Evolutionary conservation across 2,797 vertebrate species (phyloP).

Genomic region (Cheirogaleus major): DNA sequence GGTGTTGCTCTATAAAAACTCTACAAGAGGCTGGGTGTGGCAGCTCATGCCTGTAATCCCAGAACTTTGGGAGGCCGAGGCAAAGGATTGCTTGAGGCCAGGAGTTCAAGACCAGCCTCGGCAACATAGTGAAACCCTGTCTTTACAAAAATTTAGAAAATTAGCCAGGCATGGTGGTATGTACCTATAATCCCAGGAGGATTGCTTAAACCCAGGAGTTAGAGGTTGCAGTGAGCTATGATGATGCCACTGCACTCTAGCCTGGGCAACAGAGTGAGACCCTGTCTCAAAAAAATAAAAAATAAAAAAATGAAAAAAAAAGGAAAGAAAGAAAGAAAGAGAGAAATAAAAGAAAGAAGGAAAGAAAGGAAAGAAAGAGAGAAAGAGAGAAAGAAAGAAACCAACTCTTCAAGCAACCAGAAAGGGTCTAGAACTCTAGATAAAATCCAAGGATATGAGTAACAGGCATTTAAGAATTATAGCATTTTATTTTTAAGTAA

Average conservation of each 20-base stretch:
- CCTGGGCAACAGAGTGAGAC: not conserved
- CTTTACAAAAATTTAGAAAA: too few species aligned
- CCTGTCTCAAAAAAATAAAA: not conserved
- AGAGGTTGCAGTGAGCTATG: not conserved
- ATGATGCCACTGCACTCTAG: not conserved
- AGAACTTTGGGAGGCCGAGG: not conserved
- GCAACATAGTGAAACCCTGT: too few species aligned
- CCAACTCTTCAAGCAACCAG: not conserved
- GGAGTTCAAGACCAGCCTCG: not conserved
- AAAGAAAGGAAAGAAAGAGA: too few species aligned
- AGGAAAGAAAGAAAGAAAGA: too few species aligned
- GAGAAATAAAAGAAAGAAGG: too few species aligned
- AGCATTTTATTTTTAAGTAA: not conserved
- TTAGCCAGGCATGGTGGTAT: not conserved
- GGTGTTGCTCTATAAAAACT: not conserved
- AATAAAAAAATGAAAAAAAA: not conserved
- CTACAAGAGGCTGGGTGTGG: not conserved
- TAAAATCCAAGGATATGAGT: not conserved
- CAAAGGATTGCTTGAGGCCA: not conserved
- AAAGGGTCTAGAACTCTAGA: not conserved
- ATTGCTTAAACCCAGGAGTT: not conserved
- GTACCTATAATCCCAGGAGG: not conserved
- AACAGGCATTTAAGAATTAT: not conserved
- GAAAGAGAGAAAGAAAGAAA: too few species aligned
- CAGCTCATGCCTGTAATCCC: not conserved